Percentiles rank a stretch among this genome's conserved stretches.
Evolutionary conservation across 2,113 vertebrate genomes (phyloP).

Genomic region (Pelecanoides urinatrix): DNA sequence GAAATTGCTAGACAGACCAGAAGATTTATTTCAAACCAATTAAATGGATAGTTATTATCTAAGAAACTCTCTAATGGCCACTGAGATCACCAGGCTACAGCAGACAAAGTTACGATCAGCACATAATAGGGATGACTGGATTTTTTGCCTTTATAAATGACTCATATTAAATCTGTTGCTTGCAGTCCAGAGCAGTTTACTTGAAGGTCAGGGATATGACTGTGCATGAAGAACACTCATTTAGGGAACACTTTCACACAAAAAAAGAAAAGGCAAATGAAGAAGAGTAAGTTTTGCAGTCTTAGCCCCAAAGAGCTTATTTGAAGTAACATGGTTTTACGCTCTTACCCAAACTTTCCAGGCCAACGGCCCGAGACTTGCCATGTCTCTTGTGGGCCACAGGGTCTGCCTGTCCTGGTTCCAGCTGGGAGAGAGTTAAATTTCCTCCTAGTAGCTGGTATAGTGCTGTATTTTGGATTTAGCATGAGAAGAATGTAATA

Average conservation of each 20-base stretch:
- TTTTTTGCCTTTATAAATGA: slow-evolving; percentile 45
- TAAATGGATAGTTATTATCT: slow-evolving; percentile 11
- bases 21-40: slow-evolving; percentile 28
- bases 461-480: no score
- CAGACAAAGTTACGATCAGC: background rate
- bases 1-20: background rate
- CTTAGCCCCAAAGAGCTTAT: background rate
- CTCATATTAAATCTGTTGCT: slow-evolving; percentile 28
- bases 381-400: background rate
- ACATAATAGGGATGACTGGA: background rate
- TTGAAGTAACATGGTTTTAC: background rate
- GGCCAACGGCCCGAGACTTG: background rate
- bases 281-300: background rate
- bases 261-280: background rate
- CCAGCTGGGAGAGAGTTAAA: no score
- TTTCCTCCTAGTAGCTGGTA: no score
- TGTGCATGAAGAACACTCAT: background rate
- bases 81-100: background rate
- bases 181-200: slow-evolving; percentile 41
- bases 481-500: no score
- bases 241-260: background rate
- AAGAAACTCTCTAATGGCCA: slow-evolving; percentile 7
- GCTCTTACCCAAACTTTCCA: background rate
- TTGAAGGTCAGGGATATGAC: slow-evolving; percentile 44
- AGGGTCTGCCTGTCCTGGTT: background rate